Percentiles rank a stretch among this genome's conserved stretches.
These are phyloP conservation scores for Leptothorax acervorum DNA, from an alignment of 2,888 invertebrate genomes.

Conservation along the genomic window DNA sequence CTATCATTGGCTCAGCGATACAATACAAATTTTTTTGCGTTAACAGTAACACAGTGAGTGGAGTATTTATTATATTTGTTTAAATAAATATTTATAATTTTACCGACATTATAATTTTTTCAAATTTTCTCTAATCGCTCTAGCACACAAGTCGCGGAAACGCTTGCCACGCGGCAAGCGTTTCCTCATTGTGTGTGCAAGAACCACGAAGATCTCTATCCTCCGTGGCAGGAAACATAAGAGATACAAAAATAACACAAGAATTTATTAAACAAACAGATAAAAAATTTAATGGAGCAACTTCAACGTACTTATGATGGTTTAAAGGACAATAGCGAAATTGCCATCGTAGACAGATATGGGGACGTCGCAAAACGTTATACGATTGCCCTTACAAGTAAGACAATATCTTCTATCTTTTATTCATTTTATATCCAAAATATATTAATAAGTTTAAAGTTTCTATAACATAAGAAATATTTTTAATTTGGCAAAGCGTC, in stretches of 20 bases:
- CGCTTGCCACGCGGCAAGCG: no score
- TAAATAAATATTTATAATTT: no score
- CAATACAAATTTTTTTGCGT: no score
- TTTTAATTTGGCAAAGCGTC: neutral
- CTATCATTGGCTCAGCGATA: no score
- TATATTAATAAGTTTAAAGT: neutral
- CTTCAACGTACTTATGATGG: neutral
- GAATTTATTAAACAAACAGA: slow-evolving; percentile 1
- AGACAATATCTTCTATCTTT: no score
- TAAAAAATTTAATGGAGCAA: slow-evolving; percentile 24
- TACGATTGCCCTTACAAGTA: neutral
- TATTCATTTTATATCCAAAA: neutral
- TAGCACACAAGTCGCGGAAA: no score
- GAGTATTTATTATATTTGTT: no score
- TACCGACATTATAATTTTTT: neutral
- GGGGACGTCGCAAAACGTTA: neutral
- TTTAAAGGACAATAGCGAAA: slow-evolving; percentile 3
- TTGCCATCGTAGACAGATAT: neutral
- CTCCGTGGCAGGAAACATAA: no score
- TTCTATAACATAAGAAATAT: neutral
- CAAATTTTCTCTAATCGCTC: neutral
- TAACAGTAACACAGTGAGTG: no score
- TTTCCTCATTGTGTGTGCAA: no score
- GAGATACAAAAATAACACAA: neutral
- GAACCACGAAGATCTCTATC: no score